Evolutionary conservation across 1,140 invertebrate species (phyloP).

Genomic region (Drosophila arizonae): DNA sequence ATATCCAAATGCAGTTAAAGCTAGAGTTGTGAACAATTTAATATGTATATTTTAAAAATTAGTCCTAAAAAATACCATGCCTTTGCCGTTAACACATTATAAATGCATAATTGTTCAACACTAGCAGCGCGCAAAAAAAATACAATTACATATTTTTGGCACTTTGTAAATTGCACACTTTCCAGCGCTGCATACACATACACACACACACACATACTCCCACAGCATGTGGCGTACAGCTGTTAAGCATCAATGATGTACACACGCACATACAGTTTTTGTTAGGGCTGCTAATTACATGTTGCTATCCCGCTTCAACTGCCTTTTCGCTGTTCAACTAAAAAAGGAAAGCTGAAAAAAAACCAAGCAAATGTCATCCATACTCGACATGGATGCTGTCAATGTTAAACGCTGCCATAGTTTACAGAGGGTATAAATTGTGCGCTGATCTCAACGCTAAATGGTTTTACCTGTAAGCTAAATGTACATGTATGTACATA

Average conservation of each 20-base stretch:
- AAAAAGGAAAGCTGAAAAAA: background rate
- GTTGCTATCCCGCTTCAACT: slow-evolving; percentile 29
- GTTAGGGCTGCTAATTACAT: slow-evolving; percentile 14
- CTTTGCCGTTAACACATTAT: background rate
- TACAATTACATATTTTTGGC: slow-evolving; percentile 14
- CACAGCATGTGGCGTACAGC: slow-evolving; percentile 35
- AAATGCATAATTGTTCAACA: background rate
- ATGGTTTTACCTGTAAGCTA: slow-evolving; percentile 3
- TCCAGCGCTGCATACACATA: background rate
- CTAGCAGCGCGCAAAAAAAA: background rate
- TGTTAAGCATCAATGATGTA: slow-evolving; percentile 25
- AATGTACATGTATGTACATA: slow-evolving; percentile 9
- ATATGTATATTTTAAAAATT: background rate
- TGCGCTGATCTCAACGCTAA: slow-evolving; percentile 22
- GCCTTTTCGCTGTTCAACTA: no score
- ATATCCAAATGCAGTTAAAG: background rate
- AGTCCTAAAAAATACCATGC: background rate
- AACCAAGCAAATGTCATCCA: slow-evolving; percentile 6
- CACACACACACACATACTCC: background rate
- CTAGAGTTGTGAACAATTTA: background rate
- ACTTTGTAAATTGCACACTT: slow-evolving; percentile 4
- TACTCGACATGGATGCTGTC: background rate
- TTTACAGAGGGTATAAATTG: background rate
- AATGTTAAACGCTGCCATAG: slow-evolving; percentile 20
- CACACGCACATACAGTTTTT: background rate